A percentile compares a stretch with the other conserved stretches of the same genome.
These are phyloP conservation scores for Drosophila sproati DNA, from an alignment of 1,140 invertebrate species.

Conservation along the genomic window DNA sequence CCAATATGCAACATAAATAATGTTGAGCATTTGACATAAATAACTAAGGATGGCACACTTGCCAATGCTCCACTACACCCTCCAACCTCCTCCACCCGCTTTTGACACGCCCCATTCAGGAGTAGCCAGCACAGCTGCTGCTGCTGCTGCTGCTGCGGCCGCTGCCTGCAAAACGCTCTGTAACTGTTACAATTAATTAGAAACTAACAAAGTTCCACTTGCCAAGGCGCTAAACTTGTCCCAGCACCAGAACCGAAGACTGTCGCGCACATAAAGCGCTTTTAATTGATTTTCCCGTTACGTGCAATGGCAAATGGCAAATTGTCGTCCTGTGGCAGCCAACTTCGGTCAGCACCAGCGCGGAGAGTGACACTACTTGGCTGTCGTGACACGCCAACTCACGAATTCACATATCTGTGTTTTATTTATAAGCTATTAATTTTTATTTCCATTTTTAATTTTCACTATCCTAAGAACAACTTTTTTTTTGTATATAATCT, in stretches of 20 bases:
- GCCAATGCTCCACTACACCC: background rate
- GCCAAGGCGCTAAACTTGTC: conserved; percentile 72
- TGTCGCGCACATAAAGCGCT: conserved; percentile 80
- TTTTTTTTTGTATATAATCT: background rate
- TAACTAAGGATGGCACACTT: conserved; percentile 55
- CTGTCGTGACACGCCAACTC: background rate
- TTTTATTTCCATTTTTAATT: background rate
- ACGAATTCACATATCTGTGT: too few species aligned
- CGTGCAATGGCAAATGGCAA: conserved; percentile 67
- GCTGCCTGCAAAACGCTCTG: conserved; percentile 44
- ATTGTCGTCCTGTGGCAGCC: conserved; percentile 41
- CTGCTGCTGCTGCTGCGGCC: conserved; percentile 49
- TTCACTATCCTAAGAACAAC: background rate
- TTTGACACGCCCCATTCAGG: background rate
- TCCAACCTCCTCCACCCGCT: background rate
- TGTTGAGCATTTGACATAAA: conserved; percentile 73
- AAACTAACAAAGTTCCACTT: conserved; percentile 82
- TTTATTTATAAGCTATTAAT: background rate
- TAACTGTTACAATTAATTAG: conserved; percentile 82
- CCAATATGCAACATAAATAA: conserved; percentile 81
- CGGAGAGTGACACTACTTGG: background rate
- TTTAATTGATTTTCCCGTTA: conserved; percentile 82
- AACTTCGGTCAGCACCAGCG: background rate
- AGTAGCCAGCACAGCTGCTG: conserved; percentile 36
- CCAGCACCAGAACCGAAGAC: conserved; percentile 49